phyloP scores from a whole-genome alignment of 2,888 invertebrate genomes.

The Automeris io region DNA sequence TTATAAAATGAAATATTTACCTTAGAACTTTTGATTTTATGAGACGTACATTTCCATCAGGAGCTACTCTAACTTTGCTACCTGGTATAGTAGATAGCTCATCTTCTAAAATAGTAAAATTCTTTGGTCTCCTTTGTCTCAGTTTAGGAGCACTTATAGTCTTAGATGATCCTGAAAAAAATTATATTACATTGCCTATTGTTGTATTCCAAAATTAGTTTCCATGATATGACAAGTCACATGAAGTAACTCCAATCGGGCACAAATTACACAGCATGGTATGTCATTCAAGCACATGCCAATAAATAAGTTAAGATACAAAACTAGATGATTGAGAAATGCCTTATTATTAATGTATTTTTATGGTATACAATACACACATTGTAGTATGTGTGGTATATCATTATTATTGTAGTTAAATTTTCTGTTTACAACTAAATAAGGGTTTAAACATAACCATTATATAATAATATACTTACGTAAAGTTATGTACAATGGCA shows the following conservation, averaged over 20 bases:
- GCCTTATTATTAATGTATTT: too few relatives aligned
- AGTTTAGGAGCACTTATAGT: slow-evolving; percentile 66
- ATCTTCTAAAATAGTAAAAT: slow-evolving; percentile 68
- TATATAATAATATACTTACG: slow-evolving; percentile 66
- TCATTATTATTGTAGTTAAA: too few relatives aligned
- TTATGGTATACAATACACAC: too few relatives aligned
- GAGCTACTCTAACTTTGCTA: slow-evolving; percentile 72
- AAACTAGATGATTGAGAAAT: too few relatives aligned
- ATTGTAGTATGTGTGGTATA: too few relatives aligned
- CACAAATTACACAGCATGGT: too few relatives aligned
- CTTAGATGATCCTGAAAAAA: slow-evolving; percentile 72
- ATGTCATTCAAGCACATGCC: too few relatives aligned
- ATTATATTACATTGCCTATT: background rate
- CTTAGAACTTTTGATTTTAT: slow-evolving; percentile 23
- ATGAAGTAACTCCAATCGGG: too few relatives aligned
- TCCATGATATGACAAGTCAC: too few relatives aligned
- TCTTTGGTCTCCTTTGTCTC: slow-evolving; percentile 69
- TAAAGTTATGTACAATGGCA: slow-evolving; percentile 82
- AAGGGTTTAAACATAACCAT: background rate
- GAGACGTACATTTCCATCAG: slow-evolving; percentile 73
- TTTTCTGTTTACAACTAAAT: background rate
- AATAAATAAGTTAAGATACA: too few relatives aligned
- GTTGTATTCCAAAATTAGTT: background rate
- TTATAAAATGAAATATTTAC: slow-evolving; percentile 7
- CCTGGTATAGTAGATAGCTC: slow-evolving; percentile 78